Base-by-base conservation (phyloP, 2,113 vertebrate genomes). In the Spizaetus ornatus region DNA sequence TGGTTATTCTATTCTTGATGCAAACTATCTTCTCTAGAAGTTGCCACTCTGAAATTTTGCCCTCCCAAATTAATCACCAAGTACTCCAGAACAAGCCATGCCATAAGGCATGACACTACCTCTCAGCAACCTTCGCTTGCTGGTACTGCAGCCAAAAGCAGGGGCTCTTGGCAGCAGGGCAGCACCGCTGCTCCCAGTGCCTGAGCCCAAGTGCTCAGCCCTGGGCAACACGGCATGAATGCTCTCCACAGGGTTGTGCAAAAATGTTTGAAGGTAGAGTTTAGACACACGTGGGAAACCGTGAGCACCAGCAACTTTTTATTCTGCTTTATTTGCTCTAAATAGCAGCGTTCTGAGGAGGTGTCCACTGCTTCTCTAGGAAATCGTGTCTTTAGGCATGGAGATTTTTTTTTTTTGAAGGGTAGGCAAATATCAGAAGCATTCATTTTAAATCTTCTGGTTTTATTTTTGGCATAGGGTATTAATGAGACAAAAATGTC, bases 401-500 rank as follows among this genome's bases (percentile, higher is more conserved):
- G 71, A 78, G 38, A 10, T 50, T 9, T 29, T 38, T 19, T 36
- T 53, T 65, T 82, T 74, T 56, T 73, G 8, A 14, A 81, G 48
- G 10, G 20, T 43, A 81, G n/a, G 31, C 16, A 86, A 50, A 58
- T 88, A 71, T 40, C 2, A 0, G 0, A 0, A 66, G 19, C 15
- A 38, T 92, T 95, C 16, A 27, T 91, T 91, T 88, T 52, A 76
- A 74, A 79, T 82, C 27, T 74, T 10, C 20, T 86, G 32, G 13
- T 1, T 87, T 97, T 96, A 94, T 94, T 95, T 95, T 95, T 91
- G 91, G 48, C 23, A 43, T 62, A 53, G n/a, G n/a, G 23, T 81
- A 91, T 91, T 93, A 95, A 58, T 82, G 82, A 79, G 77, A 62
- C 34, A 89, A 80, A 91, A 91, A 61, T 15, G 50, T 82, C 82